Evolutionary conservation across 2,113 vertebrate genomes (phyloP).

Genomic region (Murina feae): DNA sequence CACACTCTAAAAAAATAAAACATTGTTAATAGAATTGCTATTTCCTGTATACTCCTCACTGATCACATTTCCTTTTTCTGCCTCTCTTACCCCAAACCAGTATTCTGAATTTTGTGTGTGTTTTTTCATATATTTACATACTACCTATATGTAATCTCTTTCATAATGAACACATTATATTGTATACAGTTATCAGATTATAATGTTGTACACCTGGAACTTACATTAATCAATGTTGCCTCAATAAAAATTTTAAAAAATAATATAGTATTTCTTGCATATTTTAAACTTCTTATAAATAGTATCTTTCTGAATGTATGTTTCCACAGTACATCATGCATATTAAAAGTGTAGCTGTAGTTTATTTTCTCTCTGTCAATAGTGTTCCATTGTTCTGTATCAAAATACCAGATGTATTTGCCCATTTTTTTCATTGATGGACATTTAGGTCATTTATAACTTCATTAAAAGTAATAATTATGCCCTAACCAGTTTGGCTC

Average conservation of each 20-base stretch:
- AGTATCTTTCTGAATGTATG: not conserved
- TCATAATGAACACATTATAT: not conserved
- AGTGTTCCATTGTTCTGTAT: not conserved
- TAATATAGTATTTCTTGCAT: not conserved
- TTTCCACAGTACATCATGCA: not conserved
- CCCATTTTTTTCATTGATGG: not conserved
- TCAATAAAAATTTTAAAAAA: not conserved
- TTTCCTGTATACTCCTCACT: not conserved
- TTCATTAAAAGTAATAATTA: conserved; percentile 22
- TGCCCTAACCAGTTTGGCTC: too few species aligned
- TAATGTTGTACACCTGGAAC: not conserved
- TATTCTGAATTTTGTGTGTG: not conserved
- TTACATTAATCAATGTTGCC: not conserved
- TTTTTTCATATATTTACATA: not conserved
- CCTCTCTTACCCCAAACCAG: not conserved
- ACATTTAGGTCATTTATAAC: not conserved
- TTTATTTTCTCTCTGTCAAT: not conserved
- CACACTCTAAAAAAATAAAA: not conserved
- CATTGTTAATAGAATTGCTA: not conserved
- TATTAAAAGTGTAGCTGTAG: not conserved
- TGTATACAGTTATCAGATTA: not conserved
- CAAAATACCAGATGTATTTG: not conserved
- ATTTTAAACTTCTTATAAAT: not conserved
- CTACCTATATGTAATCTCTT: not conserved
- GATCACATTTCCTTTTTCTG: not conserved